Evolutionary conservation across 2,113 vertebrate genomes (phyloP).

Genomic region (Pseudopodoces humilis): DNA sequence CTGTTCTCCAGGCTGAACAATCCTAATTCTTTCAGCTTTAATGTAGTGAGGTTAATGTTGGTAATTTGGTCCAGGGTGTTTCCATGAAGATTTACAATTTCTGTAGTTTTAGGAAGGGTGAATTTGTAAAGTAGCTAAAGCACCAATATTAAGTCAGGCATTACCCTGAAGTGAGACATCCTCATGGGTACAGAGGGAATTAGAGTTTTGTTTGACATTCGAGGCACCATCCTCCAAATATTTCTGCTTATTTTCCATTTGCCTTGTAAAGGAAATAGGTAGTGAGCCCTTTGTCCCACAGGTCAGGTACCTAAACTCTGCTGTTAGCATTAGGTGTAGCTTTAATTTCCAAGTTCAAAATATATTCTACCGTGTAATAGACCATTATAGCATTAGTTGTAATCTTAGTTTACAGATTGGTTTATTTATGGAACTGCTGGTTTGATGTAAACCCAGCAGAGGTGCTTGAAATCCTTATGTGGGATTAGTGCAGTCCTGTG

Average conservation of each 20-base stretch:
- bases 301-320: background rate
- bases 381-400: background rate
- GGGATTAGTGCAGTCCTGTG: background rate
- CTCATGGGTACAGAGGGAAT: background rate
- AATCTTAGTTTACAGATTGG: background rate
- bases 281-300: background rate
- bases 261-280: background rate
- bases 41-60: background rate
- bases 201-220: background rate
- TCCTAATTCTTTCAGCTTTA: background rate
- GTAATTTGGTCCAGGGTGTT: accelerated
- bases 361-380: background rate
- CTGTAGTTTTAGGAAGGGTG: background rate
- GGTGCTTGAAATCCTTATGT: background rate
- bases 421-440: background rate
- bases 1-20: background rate
- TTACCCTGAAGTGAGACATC: background rate
- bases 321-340: background rate
- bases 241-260: background rate
- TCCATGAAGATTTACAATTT: background rate
- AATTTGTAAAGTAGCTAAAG: background rate
- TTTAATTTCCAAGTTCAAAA: background rate
- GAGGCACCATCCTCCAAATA: background rate
- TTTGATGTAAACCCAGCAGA: background rate
- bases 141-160: background rate